Conservation (phyloP, 2,888 invertebrate genomes). For the Danaus chrysippus region DNA sequence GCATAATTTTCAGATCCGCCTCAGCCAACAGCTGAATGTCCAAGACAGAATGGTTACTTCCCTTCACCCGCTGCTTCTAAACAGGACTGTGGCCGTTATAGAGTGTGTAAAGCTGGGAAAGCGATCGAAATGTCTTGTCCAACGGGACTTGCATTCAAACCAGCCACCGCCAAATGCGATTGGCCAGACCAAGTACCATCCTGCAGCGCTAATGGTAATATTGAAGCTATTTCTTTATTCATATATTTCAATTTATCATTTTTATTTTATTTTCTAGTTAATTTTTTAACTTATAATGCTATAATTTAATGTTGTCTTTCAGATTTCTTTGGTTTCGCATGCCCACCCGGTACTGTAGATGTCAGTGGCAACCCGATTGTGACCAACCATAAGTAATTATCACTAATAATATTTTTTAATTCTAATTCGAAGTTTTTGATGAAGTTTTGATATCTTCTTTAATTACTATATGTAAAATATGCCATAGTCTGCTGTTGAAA, state of each 20-base stretch:
- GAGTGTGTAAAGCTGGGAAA: slow-evolving; percentile 86
- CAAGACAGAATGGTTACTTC: slow-evolving; percentile 89
- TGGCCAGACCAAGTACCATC: slow-evolving; percentile 89
- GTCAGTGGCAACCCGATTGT: slow-evolving; percentile 37
- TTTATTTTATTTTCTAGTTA: not conserved
- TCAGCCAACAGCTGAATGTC: slow-evolving; percentile 84
- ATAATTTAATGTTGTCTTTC: slow-evolving; percentile 28
- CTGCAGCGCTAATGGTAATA: slow-evolving; percentile 63
- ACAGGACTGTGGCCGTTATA: slow-evolving; percentile 84
- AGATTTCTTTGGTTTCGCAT: slow-evolving; percentile 55
- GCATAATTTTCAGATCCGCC: slow-evolving; percentile 75
- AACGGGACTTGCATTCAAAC: slow-evolving; percentile 87
- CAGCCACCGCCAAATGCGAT: slow-evolving; percentile 84
- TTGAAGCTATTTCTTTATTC: no score
- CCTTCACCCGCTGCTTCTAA: slow-evolving; percentile 47
- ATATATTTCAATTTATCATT: no score
- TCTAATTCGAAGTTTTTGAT: no score
- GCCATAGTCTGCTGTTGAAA: not conserved
- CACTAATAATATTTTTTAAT: not conserved
- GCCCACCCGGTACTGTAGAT: slow-evolving; percentile 44
- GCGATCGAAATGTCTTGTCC: slow-evolving; percentile 82
- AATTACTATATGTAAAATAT: no score
- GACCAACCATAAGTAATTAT: slow-evolving; percentile 50
- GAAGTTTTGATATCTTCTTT: no score
- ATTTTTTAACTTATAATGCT: not conserved